Conservation (phyloP, 2,888 invertebrate genomes). For the Drosophila macrospina region DNA sequence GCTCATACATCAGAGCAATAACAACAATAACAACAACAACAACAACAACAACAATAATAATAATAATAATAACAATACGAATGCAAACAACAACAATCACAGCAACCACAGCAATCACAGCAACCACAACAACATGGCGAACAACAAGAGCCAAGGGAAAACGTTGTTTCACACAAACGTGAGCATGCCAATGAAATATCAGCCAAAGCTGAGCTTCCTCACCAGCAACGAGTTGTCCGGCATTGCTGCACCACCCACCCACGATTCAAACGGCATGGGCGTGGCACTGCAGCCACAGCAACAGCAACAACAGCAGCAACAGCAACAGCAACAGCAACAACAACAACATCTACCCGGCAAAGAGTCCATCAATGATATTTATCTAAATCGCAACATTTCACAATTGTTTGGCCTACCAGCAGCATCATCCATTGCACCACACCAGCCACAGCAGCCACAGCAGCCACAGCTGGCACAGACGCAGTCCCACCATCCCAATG, state of each 20-base stretch:
- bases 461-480: constrained; percentile 38
- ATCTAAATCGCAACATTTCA: constrained; percentile 83
- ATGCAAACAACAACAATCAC: constrained; percentile 49
- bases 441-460: constrained; percentile 25
- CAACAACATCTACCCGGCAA: constrained; percentile 42
- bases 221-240: constrained; percentile 70
- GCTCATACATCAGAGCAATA: constrained; percentile 71
- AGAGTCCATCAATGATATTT: constrained; percentile 84
- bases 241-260: constrained; percentile 2
- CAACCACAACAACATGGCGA: constrained; percentile 48
- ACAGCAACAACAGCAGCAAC: constrained; percentile 13
- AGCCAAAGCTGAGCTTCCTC: constrained; percentile 79
- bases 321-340: background rate
- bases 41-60: constrained; percentile 52
- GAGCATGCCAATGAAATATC: constrained; percentile 69
- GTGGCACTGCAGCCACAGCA: constrained; percentile 50
- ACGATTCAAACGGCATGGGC: constrained; percentile 38
- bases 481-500: constrained; percentile 76
- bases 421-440: background rate
- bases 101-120: constrained; percentile 50
- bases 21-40: constrained; percentile 59
- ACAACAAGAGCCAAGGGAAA: constrained; percentile 52
- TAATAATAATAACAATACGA: too few relatives aligned
- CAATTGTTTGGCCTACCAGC: constrained; percentile 80
- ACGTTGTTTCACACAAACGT: constrained; percentile 51